Conservation (phyloP, 2,888 invertebrate species). For the Chironomus tentans region DNA sequence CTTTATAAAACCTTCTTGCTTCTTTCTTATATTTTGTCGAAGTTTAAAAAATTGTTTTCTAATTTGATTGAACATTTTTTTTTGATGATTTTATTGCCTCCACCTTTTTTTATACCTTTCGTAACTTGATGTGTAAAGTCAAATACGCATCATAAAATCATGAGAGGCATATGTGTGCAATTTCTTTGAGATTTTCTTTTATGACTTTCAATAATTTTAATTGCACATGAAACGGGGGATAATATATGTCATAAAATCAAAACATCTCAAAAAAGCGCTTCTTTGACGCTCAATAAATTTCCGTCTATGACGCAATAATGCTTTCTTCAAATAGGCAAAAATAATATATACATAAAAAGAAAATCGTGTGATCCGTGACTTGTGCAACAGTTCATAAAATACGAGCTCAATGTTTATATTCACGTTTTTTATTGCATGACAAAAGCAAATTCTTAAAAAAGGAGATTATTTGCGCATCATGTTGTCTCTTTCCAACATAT, state of each 20-base stretch:
- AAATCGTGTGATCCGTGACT: constrained; percentile 17
- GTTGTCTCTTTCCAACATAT: not conserved
- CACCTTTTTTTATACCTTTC: not conserved
- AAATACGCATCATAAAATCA: not conserved
- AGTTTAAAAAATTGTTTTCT: not conserved
- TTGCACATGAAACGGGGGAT: not conserved
- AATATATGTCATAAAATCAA: not conserved
- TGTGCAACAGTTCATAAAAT: constrained; percentile 27
- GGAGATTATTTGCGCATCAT: not conserved
- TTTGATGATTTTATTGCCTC: not conserved
- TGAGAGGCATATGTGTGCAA: not conserved
- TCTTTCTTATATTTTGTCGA: not conserved
- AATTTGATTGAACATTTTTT: not conserved
- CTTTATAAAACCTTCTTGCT: not conserved
- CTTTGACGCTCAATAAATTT: constrained; percentile 9
- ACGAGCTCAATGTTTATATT: constrained; percentile 15
- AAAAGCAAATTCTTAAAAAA: not conserved
- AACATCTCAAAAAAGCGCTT: not conserved
- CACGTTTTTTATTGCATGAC: constrained; percentile 10
- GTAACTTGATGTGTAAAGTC: too few species aligned
- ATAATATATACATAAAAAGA: not conserved
- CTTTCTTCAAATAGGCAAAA: not conserved
- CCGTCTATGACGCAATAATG: constrained; percentile 9
- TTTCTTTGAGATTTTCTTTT: not conserved
- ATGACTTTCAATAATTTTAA: constrained; percentile 14